Base-by-base conservation (phyloP, 2,888 invertebrate species). In the Orthonychiurus folsomi region DNA sequence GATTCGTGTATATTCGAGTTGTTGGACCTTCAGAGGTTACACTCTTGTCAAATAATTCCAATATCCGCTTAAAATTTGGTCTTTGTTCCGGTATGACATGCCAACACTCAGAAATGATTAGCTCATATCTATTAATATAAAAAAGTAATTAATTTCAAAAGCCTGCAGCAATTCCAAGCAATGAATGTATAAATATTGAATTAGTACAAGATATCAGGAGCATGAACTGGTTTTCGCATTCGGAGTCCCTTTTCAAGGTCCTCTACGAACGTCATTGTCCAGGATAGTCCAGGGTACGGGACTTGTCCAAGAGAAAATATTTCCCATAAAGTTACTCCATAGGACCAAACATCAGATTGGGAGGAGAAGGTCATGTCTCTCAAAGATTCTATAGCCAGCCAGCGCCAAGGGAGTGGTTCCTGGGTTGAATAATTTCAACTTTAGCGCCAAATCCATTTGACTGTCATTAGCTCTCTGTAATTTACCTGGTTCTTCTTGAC, bases 291-390 rank as follows among this genome's bases (percentile, higher is more conserved):
- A 26, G 59, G n/a, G 26, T 52, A 59, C 24, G 59, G 59, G n/a
- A 52, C 12, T 15, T 59, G 52, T 2, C 59, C 59, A 18, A 59
- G 53, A n/a, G 59, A 20, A 27, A 59, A 59, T 26, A 59, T 59
- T 53, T 59, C 59, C 59, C 59, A 59, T 2, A 59, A 9, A 9
- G 59, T 59, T 9, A 59, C 52, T 52, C 52, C 59, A 52, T n/a
- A 23, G 26, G 59, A 21, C 59, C 59, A 59, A 1, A 59, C 53
- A 23, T 59, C 59, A 25, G 59, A 59, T 5, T 50, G 26, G 12
- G 59, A 26, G 1, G 59, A 59, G 28, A 52, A 59, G 24, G 59
- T 28, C 3, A 48, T 50, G 52, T 20, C n/a, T 52, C 37, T 24
- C 3, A 59, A 27, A 20, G 20, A 26, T 52, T 59, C 59, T 18